phyloP scores from a whole-genome alignment of 2,888 invertebrate species.

The Cetonia aurata region DNA sequence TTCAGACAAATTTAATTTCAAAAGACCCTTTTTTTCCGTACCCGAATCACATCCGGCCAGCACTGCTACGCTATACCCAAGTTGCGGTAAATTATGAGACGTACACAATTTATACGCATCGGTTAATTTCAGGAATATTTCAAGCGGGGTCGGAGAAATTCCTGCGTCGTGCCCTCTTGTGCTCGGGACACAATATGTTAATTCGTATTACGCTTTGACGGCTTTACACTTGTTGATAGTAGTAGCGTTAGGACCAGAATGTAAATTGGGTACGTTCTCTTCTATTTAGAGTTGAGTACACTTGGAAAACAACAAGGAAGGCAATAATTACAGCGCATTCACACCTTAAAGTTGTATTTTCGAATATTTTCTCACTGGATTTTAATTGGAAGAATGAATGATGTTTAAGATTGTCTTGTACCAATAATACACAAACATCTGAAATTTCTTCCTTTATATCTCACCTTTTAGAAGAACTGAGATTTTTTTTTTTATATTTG shows the following conservation, averaged over 20 bases:
- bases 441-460: no score
- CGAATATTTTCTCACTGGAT: background rate
- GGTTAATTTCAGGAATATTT: slow-evolving; percentile 32
- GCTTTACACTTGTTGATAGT: slow-evolving; percentile 24
- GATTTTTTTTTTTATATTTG: no score
- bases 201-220: slow-evolving; percentile 15
- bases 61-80: background rate
- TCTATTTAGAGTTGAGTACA: background rate
- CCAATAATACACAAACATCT: no score
- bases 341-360: background rate
- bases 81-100: slow-evolving; percentile 26
- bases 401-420: no score
- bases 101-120: slow-evolving; percentile 30
- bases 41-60: slow-evolving; percentile 14
- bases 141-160: slow-evolving; percentile 4
- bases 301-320: background rate
- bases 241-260: background rate
- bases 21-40: slow-evolving; percentile 22
- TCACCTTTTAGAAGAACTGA: no score
- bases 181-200: slow-evolving; percentile 7
- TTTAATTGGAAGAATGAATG: no score
- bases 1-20: slow-evolving; percentile 38
- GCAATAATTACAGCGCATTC: no score
- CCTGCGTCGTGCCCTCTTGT: no score
- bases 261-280: background rate